Percentiles rank a stretch among this genome's conserved stretches.
phyloP scores from a whole-genome alignment of 2,888 invertebrate species.

The Lomographa bimaculata region DNA sequence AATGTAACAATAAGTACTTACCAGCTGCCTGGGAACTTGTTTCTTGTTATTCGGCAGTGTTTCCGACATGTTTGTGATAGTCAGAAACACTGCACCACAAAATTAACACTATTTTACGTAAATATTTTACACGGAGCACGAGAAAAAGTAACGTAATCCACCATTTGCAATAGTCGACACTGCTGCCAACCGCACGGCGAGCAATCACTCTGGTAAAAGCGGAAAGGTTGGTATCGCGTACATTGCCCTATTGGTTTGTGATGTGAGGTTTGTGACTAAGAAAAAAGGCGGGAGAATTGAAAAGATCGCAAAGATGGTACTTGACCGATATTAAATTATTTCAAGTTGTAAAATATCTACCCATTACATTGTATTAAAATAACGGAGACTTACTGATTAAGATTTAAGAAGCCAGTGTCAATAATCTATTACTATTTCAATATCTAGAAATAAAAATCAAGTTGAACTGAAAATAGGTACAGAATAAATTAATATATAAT shows the following conservation, averaged over 20 bases:
- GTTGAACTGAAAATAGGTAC: too few species aligned
- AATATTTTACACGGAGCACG: slow-evolving; percentile 84
- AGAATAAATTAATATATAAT: too few species aligned
- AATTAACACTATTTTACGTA: slow-evolving; percentile 83
- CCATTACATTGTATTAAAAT: too few species aligned
- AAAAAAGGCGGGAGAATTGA: slow-evolving; percentile 57
- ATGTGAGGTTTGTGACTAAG: too few species aligned
- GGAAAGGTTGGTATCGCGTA: slow-evolving; percentile 60
- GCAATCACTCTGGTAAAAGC: slow-evolving; percentile 69
- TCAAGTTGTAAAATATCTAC: too few species aligned
- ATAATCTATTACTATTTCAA: too few species aligned
- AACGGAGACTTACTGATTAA: too few species aligned
- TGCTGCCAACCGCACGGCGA: slow-evolving; percentile 72
- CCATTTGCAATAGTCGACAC: slow-evolving; percentile 82
- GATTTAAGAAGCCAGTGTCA: too few species aligned
- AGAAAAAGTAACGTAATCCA: slow-evolving; percentile 83
- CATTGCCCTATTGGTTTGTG: slow-evolving; percentile 69
- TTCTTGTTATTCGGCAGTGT: slow-evolving; percentile 83
- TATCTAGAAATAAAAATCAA: too few species aligned
- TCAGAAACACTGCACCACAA: slow-evolving; percentile 81
- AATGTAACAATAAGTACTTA: slow-evolving; percentile 82
- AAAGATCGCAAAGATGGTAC: too few species aligned
- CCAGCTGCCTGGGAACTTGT: slow-evolving; percentile 85
- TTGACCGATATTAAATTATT: slow-evolving; percentile 23
- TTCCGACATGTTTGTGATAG: slow-evolving; percentile 82